A percentile compares a stretch with the other conserved stretches of the same genome.
Conservation (phyloP, 1,140 invertebrate genomes). For the Tyrophagus putrescentiae region DNA sequence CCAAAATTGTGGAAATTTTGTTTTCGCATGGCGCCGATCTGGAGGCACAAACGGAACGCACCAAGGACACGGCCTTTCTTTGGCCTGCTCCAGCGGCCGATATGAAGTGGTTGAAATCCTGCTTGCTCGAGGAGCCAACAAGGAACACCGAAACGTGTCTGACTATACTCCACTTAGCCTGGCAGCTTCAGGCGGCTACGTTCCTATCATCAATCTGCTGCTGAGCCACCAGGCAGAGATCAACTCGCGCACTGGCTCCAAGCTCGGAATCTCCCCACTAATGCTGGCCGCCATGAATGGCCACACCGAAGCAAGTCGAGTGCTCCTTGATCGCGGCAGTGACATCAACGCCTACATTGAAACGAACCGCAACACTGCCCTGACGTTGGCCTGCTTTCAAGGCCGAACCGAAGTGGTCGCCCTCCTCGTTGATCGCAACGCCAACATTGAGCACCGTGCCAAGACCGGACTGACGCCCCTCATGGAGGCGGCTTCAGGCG, state of each 20-base stretch:
- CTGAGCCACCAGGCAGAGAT: conserved; percentile 87
- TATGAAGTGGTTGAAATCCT: conserved; percentile 91
- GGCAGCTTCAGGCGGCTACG: conserved; percentile 93
- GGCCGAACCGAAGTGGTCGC: conserved; percentile 95
- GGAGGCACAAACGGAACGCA: conserved; percentile 94
- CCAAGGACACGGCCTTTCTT: conserved; percentile 95
- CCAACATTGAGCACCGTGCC: conserved; percentile 95
- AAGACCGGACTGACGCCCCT: conserved; percentile 96
- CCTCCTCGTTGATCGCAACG: conserved; percentile 83
- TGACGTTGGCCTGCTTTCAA: conserved; percentile 98
- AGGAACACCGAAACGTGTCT: conserved; percentile 96
- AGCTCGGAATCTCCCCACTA: conserved; percentile 91
- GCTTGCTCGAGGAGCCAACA: conserved; percentile 71
- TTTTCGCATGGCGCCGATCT: conserved; percentile 83
- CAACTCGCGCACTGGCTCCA: conserved; percentile 89
- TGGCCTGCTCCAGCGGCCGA: conserved; percentile 90
- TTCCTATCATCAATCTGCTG: conserved; percentile 88
- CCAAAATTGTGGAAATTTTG: conserved; percentile 54
- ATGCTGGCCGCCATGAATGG: conserved; percentile 99
- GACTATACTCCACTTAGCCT: conserved; percentile 96
- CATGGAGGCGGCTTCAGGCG: conserved; percentile 98
- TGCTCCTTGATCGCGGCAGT: conserved; percentile 90
- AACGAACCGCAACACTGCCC: conserved; percentile 94
- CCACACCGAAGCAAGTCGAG: conserved; percentile 59
- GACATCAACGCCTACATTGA: conserved; percentile 99